Evolutionary conservation across 1,140 invertebrate genomes (phyloP), one percentile per base, ranked within the genome.

Genomic region (Gryllus bimaculatus): DNA sequence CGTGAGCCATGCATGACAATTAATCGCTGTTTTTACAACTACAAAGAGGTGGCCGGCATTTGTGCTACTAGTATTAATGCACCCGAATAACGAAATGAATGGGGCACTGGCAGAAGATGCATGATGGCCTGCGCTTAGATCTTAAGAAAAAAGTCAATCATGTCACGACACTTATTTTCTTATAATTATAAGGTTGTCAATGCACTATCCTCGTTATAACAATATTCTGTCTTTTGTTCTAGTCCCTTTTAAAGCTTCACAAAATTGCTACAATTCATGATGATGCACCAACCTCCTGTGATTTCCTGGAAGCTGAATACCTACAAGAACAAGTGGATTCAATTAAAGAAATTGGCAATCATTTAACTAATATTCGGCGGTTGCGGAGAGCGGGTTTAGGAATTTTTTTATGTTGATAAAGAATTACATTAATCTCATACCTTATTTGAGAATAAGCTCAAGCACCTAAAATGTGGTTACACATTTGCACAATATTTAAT

Each of bases 21-120:
- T 93, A 7, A 92, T 96, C n/a, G 88, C 89, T 89, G 76, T 96
- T 95, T 84, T 90, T 94, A n/a, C n/a, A 85, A 96, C 95, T 84
- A 91, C n/a, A 92, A 83, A 87, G 95, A 47, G 95, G 95, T 8
- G 95, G 95, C 3, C 85, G n/a, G 87, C 13, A 88, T n/a, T 95
- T 48, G 80, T 85, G 47, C 83, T 10, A 83, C 82, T 39, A 84
- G 85, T 48, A 88, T 94, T 26, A 84, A 89, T 79, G 88, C 89
- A 75, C 93, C 94, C 7, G 85, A n/a, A n/a, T n/a, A 87, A 12
- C 84, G 87, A 75, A 86, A 88, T 78, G 88, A 91, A 74, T 95
- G 93, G 90, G 86, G 86, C 0, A 88, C 87, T 66, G n/a, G 89
- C 89, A 0, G 84, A 91, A 82, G 90, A 92, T 12, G 93, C 93